A percentile compares a stretch with the other conserved stretches of the same genome.
These are phyloP conservation scores for Trematocara stigmaticum DNA, from an alignment of 2,113 vertebrate species.

Conservation along the genomic window DNA sequence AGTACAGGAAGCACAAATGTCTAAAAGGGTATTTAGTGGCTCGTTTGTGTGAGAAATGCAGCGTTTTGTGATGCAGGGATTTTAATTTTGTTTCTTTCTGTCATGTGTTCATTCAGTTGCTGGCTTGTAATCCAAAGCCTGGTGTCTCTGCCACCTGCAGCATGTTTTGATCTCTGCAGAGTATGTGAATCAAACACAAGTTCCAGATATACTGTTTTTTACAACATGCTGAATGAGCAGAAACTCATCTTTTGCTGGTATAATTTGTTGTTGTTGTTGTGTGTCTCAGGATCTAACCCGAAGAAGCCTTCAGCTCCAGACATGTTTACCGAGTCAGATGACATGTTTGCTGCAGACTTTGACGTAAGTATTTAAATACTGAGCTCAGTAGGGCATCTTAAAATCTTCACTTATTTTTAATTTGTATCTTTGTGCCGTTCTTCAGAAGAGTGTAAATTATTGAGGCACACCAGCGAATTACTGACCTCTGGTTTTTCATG, in stretches of 20 bases:
- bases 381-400: background rate
- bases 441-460: background rate
- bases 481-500: background rate
- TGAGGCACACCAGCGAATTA: background rate
- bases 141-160: slow-evolving; percentile 65
- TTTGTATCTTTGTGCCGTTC: background rate
- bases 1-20: background rate
- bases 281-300: slow-evolving; percentile 80
- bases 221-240: background rate
- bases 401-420: background rate
- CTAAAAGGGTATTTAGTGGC: background rate
- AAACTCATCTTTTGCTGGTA: background rate
- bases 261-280: background rate
- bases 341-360: slow-evolving; percentile 95
- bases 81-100: slow-evolving; percentile 60
- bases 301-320: slow-evolving; percentile 95
- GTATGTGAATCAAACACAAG: slow-evolving; percentile 67
- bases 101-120: slow-evolving; percentile 74
- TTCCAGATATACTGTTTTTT: slow-evolving; percentile 44
- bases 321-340: slow-evolving; percentile 99
- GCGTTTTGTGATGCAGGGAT: slow-evolving; percentile 33
- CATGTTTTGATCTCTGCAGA: slow-evolving; percentile 69
- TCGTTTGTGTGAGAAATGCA: slow-evolving; percentile 12
- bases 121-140: slow-evolving; percentile 70
- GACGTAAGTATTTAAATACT: slow-evolving; percentile 76